Evolutionary conservation across 2,797 vertebrate genomes (phyloP), one percentile per base, ranked within the genome.

Genomic region (Cyclura pinguis): DNA sequence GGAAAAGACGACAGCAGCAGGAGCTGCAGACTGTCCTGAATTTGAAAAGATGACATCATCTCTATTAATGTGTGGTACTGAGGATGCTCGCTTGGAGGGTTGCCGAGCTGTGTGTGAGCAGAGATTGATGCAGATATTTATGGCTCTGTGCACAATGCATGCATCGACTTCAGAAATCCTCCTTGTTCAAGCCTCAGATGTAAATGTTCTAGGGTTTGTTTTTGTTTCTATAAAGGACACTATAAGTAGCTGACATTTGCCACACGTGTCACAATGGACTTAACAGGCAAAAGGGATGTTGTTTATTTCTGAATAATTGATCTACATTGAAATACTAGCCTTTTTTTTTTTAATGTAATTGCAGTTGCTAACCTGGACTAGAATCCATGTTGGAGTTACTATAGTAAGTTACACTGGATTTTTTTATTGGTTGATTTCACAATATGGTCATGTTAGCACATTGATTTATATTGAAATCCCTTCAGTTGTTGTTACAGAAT

Each of bases 1-100:
- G 86, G 83, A 87, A 91, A 91, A 88, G 83, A 87, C 69, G 76
- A 85, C 89, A 22, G 85, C 24, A 35, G 83, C 50, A 27, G 83
- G 91, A 90, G 67, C 92, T 92, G 94, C 93, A 81, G 92, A 73
- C 29, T 52, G 81, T 90, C 92, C 90, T 80, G 95, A 88, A 94
- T 93, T 88, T 88, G 89, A 90, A 92, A 52, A 88, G 97, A 93
- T 98, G 97, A 98, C 96, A 93, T 98, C 97, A 98, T 83, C 96
- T 27, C 72, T 86, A 50, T 76, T 50, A 92, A 24, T 93, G 91
- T 76, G 94, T 82, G 89, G 93, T 94, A 85, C 80, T 35, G 92
- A 55, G 92, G 85, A 93, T 90, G 90, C 91, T 91, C 86, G 89
- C 95, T 93, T 88, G 80, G 93, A 80, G 93, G 73, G 89, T 27